phyloP scores from a whole-genome alignment of 2,113 vertebrate species.

The Glaucomys volans region DNA sequence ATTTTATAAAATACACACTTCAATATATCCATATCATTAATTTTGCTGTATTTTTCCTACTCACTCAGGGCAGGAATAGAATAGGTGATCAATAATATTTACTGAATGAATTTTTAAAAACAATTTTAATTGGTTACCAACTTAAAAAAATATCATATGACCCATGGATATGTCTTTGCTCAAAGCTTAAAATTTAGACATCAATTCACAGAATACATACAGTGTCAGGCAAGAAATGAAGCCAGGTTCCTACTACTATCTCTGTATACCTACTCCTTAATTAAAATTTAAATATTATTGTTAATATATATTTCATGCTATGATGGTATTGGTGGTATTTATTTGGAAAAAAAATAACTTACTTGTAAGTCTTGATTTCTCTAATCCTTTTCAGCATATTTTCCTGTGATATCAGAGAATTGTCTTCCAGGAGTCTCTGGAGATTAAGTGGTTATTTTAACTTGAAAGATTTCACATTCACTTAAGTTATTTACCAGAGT shows the following conservation, averaged over 20 bases:
- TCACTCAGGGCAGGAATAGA: background rate
- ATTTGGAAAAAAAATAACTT: background rate
- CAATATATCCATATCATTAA: background rate
- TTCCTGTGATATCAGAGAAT: background rate
- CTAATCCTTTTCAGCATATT: background rate
- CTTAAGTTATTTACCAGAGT: background rate
- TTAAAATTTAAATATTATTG: slow-evolving; percentile 5
- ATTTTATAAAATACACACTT: background rate
- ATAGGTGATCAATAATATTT: background rate
- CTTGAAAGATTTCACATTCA: background rate
- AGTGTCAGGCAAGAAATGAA: background rate
- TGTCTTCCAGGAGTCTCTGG: background rate
- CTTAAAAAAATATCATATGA: background rate
- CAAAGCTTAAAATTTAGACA: background rate
- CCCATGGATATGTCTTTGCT: background rate
- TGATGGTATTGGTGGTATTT: background rate
- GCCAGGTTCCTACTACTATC: background rate
- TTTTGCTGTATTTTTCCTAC: background rate
- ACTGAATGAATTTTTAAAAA: background rate
- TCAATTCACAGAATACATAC: background rate
- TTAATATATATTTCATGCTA: slow-evolving; percentile 31
- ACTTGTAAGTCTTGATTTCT: background rate
- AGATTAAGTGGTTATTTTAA: background rate
- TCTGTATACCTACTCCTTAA: background rate
- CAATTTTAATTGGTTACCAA: slow-evolving; percentile 2